phyloP scores from a whole-genome alignment of 2,797 vertebrate species.

The Platalea minor region DNA sequence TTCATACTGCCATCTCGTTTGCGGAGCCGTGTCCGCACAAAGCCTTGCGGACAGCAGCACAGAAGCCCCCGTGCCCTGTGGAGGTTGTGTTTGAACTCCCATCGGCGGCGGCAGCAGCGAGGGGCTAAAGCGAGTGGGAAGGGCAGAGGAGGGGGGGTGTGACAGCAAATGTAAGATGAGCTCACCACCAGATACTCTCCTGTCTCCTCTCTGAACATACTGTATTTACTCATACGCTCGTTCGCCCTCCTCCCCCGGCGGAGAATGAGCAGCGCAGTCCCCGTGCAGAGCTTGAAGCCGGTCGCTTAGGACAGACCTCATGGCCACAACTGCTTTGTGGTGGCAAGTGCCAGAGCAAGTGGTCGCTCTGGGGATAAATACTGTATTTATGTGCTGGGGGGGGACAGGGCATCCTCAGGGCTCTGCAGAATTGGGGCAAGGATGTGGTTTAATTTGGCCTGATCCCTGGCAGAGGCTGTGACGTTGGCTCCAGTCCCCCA shows the following conservation, averaged over 20 bases:
- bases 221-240: not conserved
- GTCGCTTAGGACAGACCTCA: not conserved
- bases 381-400: not conserved
- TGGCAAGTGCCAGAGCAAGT: not conserved
- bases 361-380: not conserved
- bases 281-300: not conserved
- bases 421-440: not conserved
- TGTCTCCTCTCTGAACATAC: conserved; percentile 2
- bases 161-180: conserved; percentile 34
- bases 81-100: not conserved
- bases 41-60: not conserved
- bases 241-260: not conserved
- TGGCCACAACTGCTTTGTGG: not conserved
- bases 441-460: not conserved
- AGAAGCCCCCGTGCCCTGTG: not conserved
- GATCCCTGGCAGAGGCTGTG: not conserved
- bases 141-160: conserved; percentile 21
- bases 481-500: fast-evolving
- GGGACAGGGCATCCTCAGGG: not conserved
- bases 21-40: fast-evolving
- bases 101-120: not conserved
- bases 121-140: not conserved
- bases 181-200: not conserved
- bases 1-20: not conserved
- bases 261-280: not conserved